Evolutionary conservation across 1,140 invertebrate species (phyloP), one percentile per base, ranked within the genome.

Genomic region (Steinernema feltiae): DNA sequence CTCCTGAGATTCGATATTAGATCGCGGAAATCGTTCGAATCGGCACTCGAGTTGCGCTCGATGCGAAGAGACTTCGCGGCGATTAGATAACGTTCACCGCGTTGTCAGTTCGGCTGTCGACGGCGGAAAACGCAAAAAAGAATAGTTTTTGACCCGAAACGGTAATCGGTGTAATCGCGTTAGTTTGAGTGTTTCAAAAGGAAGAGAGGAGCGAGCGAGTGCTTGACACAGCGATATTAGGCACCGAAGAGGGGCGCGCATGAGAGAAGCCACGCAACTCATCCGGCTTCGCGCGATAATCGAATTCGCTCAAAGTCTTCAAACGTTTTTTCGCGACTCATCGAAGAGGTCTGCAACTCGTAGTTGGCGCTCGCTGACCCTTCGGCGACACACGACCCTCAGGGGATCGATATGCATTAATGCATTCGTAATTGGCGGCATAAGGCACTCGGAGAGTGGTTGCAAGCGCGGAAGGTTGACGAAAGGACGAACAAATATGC

Each of bases 141-240:
- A n/a, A 63, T 21, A 7, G 35, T 41, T 41, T 41, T 41, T 41
- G 53, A 15, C 53, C 15, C 53, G 24, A 15, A 27, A 27, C 53
- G 53, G 53, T 63, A 27, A 63, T 63, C 53, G 53, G 53, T 21
- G 53, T 63, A 63, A 63, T 63, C 53, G 53, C 24, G 53, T 63
- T 63, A 63, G 24, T 18, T 18, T 7, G 7, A 7, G 35, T 7
- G 35, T 41, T 41, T 41, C 35, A 18, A 41, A 41, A n/a, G n/a
- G 35, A 41, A 18, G 35, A 7, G 35, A 7, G 7, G 35, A 41
- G 24, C 2, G 53, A 63, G 24, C 15, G 53, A 63, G n/a, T n/a
- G n/a, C n/a, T n/a, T n/a, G n/a, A n/a, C n/a, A n/a, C n/a, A n/a
- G n/a, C n/a, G n/a, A n/a, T n/a, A n/a, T n/a, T n/a, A n/a, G n/a